These are phyloP conservation scores for Patiria miniata DNA, from an alignment of 35 echinoderm and acorn worm genomes.

Conservation along the genomic window DNA sequence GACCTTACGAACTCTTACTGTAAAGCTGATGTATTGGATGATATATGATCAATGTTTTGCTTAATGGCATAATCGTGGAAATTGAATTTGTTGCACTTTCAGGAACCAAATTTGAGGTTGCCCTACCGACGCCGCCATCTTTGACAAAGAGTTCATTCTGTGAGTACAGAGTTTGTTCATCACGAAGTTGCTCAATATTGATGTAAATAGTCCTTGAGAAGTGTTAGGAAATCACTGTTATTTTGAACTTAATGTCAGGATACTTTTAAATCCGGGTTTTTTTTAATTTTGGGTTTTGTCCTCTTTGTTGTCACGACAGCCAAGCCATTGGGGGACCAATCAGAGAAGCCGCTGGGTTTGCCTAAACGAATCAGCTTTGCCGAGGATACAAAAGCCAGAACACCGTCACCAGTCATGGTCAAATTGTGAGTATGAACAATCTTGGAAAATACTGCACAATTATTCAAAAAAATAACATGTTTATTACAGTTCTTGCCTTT, in stretches of 20 bases:
- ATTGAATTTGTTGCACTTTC: neutral
- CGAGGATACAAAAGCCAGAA: slow-evolving; percentile 30
- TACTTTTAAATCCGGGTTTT: neutral
- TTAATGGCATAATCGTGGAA: too few species aligned
- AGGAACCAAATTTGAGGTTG: neutral
- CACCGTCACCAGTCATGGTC: slow-evolving; percentile 40
- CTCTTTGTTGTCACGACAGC: neutral
- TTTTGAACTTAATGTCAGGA: too few species aligned
- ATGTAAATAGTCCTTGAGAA: too few species aligned
- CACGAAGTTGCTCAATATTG: too few species aligned
- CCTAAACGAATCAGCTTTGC: slow-evolving; percentile 53
- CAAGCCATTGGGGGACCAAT: neutral
- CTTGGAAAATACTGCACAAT: too few species aligned
- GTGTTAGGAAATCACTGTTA: neutral
- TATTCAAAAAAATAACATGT: too few species aligned
- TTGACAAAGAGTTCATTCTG: neutral
- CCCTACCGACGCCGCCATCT: slow-evolving; percentile 33
- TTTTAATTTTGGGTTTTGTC: neutral
- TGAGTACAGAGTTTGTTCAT: neutral
- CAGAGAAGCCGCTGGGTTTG: slow-evolving; percentile 2
- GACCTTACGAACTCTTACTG: too few species aligned
- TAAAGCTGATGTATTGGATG: too few species aligned
- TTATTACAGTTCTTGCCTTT: too few species aligned
- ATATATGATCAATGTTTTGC: too few species aligned
- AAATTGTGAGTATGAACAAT: neutral